These are phyloP conservation scores for Diaperis boleti DNA, from an alignment of 2,888 invertebrate species.

Conservation along the genomic window DNA sequence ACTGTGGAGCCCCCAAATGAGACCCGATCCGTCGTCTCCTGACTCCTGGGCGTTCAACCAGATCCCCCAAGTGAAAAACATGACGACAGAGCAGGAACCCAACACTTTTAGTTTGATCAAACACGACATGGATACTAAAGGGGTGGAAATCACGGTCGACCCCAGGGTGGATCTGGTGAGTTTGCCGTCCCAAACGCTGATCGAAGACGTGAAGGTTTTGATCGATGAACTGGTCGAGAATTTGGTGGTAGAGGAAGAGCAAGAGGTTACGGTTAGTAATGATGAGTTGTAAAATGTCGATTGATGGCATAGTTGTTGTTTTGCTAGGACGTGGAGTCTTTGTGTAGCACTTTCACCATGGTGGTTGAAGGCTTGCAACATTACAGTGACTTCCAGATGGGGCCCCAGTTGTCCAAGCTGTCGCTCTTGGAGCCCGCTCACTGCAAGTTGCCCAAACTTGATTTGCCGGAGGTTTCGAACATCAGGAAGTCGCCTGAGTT, in stretches of 20 bases:
- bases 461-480: conserved; percentile 7
- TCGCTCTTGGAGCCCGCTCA: not conserved
- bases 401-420: conserved; percentile 18
- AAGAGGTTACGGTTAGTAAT: too few species aligned
- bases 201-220: conserved; percentile 3
- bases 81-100: not conserved
- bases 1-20: conserved; percentile 17
- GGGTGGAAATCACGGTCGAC: conserved; percentile 4
- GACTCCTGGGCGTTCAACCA: conserved; percentile 36
- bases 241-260: not conserved
- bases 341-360: conserved; percentile 16
- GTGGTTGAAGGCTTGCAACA: conserved; percentile 12
- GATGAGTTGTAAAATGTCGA: too few species aligned
- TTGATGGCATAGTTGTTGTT: too few species aligned
- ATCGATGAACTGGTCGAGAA: conserved; percentile 19
- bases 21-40: conserved; percentile 11
- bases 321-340: not conserved
- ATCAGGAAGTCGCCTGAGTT: not conserved
- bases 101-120: conserved; percentile 18
- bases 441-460: conserved; percentile 19
- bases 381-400: conserved; percentile 14
- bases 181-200: conserved; percentile 4
- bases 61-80: conserved; percentile 10
- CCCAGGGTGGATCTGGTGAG: not conserved
- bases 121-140: conserved; percentile 4